A percentile compares a stretch with the other conserved stretches of the same genome.
Conservation (phyloP, 2,797 vertebrate genomes). For the Scolopax bukidnonensis region DNA sequence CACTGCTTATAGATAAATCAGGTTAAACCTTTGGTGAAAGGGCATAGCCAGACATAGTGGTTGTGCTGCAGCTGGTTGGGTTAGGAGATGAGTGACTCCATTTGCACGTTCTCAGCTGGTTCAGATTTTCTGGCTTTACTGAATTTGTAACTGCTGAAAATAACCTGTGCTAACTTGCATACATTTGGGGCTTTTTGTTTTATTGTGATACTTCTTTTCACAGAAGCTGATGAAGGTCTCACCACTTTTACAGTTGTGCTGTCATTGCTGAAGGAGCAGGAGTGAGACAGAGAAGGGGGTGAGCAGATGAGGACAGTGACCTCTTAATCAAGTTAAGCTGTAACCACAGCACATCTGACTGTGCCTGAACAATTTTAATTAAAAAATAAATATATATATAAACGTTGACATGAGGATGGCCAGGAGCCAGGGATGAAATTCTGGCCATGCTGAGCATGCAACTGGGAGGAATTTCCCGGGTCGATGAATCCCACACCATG, state of each 20-base stretch:
- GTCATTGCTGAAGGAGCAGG: not conserved
- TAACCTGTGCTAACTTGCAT: not conserved
- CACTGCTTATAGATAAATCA: not conserved
- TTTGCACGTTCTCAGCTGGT: not conserved
- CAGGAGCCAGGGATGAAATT: not conserved
- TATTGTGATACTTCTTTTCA: not conserved
- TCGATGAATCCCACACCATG: not conserved
- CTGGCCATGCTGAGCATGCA: not conserved
- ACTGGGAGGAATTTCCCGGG: not conserved
- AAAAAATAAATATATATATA: not conserved
- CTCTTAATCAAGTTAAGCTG: slow-evolving; percentile 25
- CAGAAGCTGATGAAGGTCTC: not conserved
- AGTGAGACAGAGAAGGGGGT: not conserved
- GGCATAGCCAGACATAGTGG: not conserved
- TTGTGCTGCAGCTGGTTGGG: not conserved
- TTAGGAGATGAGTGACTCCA: not conserved
- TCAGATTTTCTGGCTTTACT: not conserved
- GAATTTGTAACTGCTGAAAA: not conserved
- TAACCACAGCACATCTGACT: slow-evolving; percentile 12
- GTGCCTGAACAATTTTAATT: not conserved
- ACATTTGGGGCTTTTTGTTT: not conserved
- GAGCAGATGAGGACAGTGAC: not conserved
- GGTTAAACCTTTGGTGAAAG: not conserved
- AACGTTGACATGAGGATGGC: not conserved
- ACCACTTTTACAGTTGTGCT: not conserved